A percentile compares a stretch with the other conserved stretches of the same genome.
These are phyloP conservation scores for Fissipunctia ypsillon DNA, from an alignment of 2,888 invertebrate genomes.

Conservation along the genomic window DNA sequence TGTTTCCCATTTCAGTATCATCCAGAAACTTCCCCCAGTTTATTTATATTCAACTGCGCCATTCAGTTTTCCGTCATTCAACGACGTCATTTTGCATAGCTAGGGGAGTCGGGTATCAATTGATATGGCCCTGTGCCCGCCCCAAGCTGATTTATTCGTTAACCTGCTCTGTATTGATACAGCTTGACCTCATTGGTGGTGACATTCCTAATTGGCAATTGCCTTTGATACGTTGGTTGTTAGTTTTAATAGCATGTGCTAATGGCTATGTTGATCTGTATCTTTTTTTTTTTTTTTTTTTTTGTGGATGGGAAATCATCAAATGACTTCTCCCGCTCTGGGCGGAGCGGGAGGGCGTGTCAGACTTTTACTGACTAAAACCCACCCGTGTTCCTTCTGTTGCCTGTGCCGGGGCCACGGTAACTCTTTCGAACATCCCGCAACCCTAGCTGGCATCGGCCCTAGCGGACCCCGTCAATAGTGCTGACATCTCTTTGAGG, in stretches of 20 bases:
- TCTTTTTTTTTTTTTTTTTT: too few relatives aligned
- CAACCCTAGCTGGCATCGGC: too few relatives aligned
- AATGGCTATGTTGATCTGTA: constrained; percentile 29
- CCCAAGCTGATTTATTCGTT: constrained; percentile 86
- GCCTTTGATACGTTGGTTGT: constrained; percentile 65
- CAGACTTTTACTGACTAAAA: too few relatives aligned
- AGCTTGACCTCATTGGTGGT: constrained; percentile 83
- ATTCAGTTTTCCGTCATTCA: constrained; percentile 67
- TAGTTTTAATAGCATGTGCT: constrained; percentile 56
- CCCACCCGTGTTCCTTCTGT: too few relatives aligned
- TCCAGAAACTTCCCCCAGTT: constrained; percentile 51
- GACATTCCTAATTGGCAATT: constrained; percentile 73
- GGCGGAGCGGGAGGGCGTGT: too few relatives aligned
- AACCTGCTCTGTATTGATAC: constrained; percentile 84
- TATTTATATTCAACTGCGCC: constrained; percentile 65
- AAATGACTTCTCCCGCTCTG: too few relatives aligned
- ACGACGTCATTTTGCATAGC: constrained; percentile 68
- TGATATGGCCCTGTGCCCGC: constrained; percentile 86
- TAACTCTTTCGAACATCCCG: too few relatives aligned
- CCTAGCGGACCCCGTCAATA: too few relatives aligned
- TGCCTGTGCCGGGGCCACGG: too few relatives aligned
- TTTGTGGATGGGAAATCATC: too few relatives aligned
- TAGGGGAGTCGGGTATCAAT: constrained; percentile 78
- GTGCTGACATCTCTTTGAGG: too few relatives aligned
- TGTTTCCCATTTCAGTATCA: constrained; percentile 14